Base-by-base conservation (phyloP, 2,113 vertebrate genomes). In the Callospermophilus lateralis region DNA sequence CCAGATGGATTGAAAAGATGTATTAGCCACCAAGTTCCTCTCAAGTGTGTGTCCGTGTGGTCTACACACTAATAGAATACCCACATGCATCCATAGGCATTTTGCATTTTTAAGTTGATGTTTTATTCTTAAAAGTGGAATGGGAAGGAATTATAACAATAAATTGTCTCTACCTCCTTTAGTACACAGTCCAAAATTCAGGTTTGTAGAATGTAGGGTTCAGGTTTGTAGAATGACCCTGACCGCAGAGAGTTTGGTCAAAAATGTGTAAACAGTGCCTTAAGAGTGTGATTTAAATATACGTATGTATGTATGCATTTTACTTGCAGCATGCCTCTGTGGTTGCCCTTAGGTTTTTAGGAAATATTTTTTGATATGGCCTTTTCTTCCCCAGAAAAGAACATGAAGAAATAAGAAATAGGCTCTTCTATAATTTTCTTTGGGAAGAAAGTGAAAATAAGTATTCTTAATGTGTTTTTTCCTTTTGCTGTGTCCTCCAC, bases 1-100 rank as follows among this genome's bases (percentile, higher is more conserved):
- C 61, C 70, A 81, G 89, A 72, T 87, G 76, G 78, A 87, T 42
- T 84, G 30, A 32, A 55, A 95, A 85, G 85, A 19, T 65, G 28
- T 8, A 0, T 30, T 19, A 80, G 45, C 77, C 68, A 45, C 51
- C 10, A 12, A 77, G 37, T 17, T 28, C 15, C 28, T 37, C n/a
- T 65, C 10, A 7, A 4, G 39, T 34, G 34, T 39, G 48, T 55
- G 13, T 58, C n/a, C 4, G 1, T 79, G 77, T 70, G 81, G 45
- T 37, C 45, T 4, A 34, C 53, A 70, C 1, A 8, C 28, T 70
- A 6, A 42, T 34, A 1, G 65, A 34, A 84, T 42, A 45, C 72
- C 32, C 10, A 34, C 4, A 0, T 37, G 11, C 37, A 26, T 77
- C 67, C 61, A 51, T 2, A 51, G 84, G 39, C 28, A 17, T 58